Evolutionary conservation across 1,140 invertebrate genomes (phyloP), one percentile per base, ranked within the genome.

Genomic region (Drosophila orena): DNA sequence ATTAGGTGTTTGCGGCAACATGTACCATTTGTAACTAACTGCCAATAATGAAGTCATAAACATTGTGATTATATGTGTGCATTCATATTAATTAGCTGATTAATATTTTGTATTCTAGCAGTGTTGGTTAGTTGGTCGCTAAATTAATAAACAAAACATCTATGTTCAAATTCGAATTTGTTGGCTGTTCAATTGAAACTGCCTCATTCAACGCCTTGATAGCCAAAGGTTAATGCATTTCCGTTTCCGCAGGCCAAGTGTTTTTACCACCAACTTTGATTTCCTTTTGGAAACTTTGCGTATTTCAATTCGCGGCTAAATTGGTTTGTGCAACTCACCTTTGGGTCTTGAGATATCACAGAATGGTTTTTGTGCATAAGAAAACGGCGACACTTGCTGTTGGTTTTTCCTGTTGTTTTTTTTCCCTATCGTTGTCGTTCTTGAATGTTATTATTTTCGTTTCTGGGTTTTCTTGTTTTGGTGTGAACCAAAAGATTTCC

Each of bases 291-390:
- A 49, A 65, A 49, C 46, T 40, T 30, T 5, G 17, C 17, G 17
- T 46, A 24, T 14, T 66, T 43, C 15, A 10, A 4, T 20, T 40
- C 50, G 22, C 55, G 5, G 27, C 5, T 7, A 20, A 49, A 58
- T 43, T 14, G 22, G 42, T 57, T 69, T 68, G 34, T 80, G 64
- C 40, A 34, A 81, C 89, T 91, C 49, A 91, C 90, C 90, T 91
- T 91, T 91, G 90, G 90, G 79, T 91, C 83, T 89, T 81, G 66
- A 89, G 79, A 86, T 91, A 91, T 91, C 90, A 91, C 90, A 91
- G 90, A 91, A 91, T 76, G 78, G 83, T 81, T 88, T 77, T 80
- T 76, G 62, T 52, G 57, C 66, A 64, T 72, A 58, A 66, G 66
- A 66, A 71, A 84, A 68, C 71, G 75, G 81, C 76, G 57, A 77